Evolutionary conservation across 2,797 vertebrate genomes (phyloP), one percentile per base, ranked within the genome.

Genomic region (Vireo griseus): DNA sequence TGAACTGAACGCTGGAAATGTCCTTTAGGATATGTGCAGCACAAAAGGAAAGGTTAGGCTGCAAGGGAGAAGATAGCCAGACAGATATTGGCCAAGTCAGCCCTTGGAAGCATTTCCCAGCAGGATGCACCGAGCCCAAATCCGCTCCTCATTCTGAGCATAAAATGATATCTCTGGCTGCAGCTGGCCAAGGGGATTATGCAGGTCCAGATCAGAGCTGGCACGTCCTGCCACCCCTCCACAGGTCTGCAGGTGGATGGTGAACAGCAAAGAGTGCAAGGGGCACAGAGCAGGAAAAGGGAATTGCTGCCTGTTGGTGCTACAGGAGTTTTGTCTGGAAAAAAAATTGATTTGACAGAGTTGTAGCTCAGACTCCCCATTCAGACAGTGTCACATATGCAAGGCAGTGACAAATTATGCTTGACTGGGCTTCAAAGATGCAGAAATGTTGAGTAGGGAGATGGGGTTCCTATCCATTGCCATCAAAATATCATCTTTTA

Each of bases 401-500:
- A 83, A 94, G 86, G 16, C 92, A 55, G 81, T 80, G 84, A 91
- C 94, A 97, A 95, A 96, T 96, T 80, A 76, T 68, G 54, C 84
- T 91, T 95, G 90, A 93, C 93, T 94, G 74, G 54, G 83, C 84
- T 93, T 95, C 94, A 94, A 94, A 96, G 91, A 78, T 90, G 80
- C 84, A 90, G 91, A 89, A 93, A 92, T 7, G 65, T 94, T 90
- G 91, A 93, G 90, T 72, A 95, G 75, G 78, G 88, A 92, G 89
- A 95, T 88, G 87, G 85, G 87, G 84, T 85, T 96, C 89, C 94
- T 96, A 88, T 95, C 95, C 84, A 75, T 92, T 88, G 94, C 94
- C 89, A 83, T 96, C 92, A 88, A 83, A 93, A 97, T 42, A 86
- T 95, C 94, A 96, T 96, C 94, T 91, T 77, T 93, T 93, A 93